Percentiles rank a stretch among this genome's conserved stretches.
These are phyloP conservation scores for Drosophila biarmipes DNA, from an alignment of 1,140 invertebrate genomes.

Conservation along the genomic window DNA sequence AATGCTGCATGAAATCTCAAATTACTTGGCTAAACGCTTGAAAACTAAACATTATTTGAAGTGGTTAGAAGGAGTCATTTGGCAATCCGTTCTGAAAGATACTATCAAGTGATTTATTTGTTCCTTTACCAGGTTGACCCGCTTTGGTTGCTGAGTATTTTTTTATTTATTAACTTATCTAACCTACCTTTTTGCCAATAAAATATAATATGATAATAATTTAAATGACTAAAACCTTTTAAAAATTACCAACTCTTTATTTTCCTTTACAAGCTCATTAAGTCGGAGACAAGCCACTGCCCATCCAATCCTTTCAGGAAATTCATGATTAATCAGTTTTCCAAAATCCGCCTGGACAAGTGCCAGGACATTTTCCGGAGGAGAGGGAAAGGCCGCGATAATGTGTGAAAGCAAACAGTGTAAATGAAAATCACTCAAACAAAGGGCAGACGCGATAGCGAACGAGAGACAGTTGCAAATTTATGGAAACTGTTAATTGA, in stretches of 20 bases:
- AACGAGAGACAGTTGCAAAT: conserved; percentile 53
- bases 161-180: no score
- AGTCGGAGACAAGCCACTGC: neutral
- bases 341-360: neutral
- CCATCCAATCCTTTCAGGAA: neutral
- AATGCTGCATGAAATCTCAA: conserved; percentile 15
- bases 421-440: conserved; percentile 44
- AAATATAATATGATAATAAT: neutral
- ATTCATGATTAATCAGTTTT: conserved; percentile 37
- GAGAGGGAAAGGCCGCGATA: conserved; percentile 6
- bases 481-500: conserved; percentile 76
- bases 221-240: neutral
- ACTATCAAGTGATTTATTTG: conserved; percentile 28
- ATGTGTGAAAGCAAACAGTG: conserved; percentile 26
- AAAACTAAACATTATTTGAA: conserved; percentile 21
- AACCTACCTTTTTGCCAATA: no score
- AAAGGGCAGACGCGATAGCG: conserved; percentile 19
- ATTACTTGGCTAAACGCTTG: conserved; percentile 13
- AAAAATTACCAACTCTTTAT: neutral
- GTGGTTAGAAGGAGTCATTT: neutral
- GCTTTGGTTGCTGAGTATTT: no score
- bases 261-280: no score
- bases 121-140: no score
- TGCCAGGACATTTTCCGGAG: conserved; percentile 3
- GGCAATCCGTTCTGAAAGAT: conserved; percentile 14